Conservation (phyloP, 1,140 invertebrate genomes). For the Phymorhynchus buccinoides region DNA sequence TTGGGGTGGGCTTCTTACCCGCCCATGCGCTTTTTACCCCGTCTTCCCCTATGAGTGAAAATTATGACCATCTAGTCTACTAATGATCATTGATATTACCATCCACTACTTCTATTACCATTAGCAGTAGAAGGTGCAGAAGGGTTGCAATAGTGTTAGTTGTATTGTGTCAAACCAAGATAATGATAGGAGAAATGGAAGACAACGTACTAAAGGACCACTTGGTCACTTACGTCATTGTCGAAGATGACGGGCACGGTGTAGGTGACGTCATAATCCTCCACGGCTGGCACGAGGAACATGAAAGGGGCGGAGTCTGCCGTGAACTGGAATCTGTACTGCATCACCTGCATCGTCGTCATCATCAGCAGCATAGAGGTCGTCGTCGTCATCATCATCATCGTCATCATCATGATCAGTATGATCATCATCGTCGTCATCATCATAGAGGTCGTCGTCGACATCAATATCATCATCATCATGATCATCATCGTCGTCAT, state of each 20-base stretch:
- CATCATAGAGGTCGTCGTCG: neutral
- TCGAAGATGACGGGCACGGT: conserved; percentile 38
- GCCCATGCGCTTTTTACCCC: too few relatives aligned
- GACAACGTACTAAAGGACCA: too few relatives aligned
- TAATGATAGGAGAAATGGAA: too few relatives aligned
- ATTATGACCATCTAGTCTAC: too few relatives aligned
- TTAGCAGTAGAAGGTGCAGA: too few relatives aligned
- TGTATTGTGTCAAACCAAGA: too few relatives aligned
- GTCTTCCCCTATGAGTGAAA: too few relatives aligned
- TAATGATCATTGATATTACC: too few relatives aligned
- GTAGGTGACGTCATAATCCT: conserved; percentile 21
- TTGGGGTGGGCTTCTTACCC: too few relatives aligned
- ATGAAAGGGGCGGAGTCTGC: conserved; percentile 31
- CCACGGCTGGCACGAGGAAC: conserved; percentile 22
- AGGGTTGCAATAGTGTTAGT: too few relatives aligned
- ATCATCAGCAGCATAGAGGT: conserved; percentile 6
- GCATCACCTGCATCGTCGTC: conserved; percentile 28
- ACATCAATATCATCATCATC: conserved; percentile 16
- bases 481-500: conserved; percentile 1
- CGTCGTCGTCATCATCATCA: conserved; percentile 37
- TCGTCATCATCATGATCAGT: conserved; percentile 28
- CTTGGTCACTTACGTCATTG: neutral
- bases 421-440: conserved; percentile 24
- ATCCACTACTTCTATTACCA: too few relatives aligned
- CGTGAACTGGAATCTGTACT: conserved; percentile 14